phyloP scores from a whole-genome alignment of 2,797 vertebrate genomes.

The Cynopterus sphinx region DNA sequence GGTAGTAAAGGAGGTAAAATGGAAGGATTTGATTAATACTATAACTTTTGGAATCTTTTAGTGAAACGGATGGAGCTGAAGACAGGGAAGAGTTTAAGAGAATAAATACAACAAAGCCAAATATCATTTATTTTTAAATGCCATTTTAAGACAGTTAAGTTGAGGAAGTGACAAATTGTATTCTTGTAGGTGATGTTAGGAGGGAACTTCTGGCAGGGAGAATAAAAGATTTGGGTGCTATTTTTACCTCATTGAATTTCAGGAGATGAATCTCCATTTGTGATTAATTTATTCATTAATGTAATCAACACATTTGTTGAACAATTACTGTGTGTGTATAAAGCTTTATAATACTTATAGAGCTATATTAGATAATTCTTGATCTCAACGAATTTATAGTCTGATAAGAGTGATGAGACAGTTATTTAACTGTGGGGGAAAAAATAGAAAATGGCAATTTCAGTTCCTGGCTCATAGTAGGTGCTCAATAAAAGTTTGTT shows the following conservation, averaged over 20 bases:
- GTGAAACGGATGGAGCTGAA: background rate
- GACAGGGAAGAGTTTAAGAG: background rate
- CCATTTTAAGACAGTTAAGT: background rate
- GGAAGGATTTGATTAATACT: background rate
- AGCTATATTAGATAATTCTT: background rate
- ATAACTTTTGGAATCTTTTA: background rate
- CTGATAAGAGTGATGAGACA: background rate
- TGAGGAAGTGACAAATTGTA: background rate
- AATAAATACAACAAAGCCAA: background rate
- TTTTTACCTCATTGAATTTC: background rate
- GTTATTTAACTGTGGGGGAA: background rate
- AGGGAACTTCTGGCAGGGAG: background rate
- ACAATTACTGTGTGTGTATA: background rate
- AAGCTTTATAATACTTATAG: background rate
- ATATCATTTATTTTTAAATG: background rate
- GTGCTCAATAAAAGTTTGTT: background rate
- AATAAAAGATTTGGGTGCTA: background rate
- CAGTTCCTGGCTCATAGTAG: background rate
- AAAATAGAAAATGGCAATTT: background rate
- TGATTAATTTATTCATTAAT: constrained; percentile 18
- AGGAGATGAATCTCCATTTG: background rate
- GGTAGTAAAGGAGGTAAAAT: background rate
- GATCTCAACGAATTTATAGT: background rate
- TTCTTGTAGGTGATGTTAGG: background rate
- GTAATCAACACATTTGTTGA: background rate